Conservation (phyloP, 1,140 invertebrate genomes). For the Penaeus chinensis region DNA sequence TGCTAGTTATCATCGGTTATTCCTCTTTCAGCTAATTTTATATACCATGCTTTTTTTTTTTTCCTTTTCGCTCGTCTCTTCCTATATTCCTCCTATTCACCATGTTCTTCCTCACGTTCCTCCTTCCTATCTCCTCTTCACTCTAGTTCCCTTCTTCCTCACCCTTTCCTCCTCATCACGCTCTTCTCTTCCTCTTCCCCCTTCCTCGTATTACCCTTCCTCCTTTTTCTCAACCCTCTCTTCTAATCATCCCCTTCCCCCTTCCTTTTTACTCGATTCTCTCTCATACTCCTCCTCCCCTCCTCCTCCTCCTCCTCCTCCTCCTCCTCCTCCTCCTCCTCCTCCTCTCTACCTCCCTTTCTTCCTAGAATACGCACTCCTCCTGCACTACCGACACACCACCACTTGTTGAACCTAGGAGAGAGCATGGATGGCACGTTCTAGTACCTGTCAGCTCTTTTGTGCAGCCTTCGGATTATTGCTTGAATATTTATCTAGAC, state of each 20-base stretch:
- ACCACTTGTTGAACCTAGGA: no score
- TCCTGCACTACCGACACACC: no score
- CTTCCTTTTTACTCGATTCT: not conserved
- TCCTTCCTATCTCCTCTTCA: not conserved
- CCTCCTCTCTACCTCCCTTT: constrained; percentile 4
- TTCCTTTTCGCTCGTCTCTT: not conserved
- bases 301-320: constrained; percentile 17
- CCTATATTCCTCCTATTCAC: not conserved
- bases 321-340: not conserved
- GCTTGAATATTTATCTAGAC: no score
- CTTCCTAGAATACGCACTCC: not conserved
- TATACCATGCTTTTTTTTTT: not conserved
- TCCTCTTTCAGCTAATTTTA: not conserved
- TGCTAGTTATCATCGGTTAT: not conserved
- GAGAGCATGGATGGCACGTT: no score
- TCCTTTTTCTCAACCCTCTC: no score
- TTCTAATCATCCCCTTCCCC: not conserved
- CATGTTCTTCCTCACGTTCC: not conserved
- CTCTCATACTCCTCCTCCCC: not conserved
- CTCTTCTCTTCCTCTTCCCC: no score
- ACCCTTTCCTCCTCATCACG: no score
- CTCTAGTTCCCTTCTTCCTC: no score
- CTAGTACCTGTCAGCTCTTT: no score
- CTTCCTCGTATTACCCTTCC: no score
- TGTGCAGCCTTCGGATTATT: no score